These are phyloP conservation scores for Rhysida immarginata DNA, from an alignment of 1,140 invertebrate genomes.

Conservation along the genomic window DNA sequence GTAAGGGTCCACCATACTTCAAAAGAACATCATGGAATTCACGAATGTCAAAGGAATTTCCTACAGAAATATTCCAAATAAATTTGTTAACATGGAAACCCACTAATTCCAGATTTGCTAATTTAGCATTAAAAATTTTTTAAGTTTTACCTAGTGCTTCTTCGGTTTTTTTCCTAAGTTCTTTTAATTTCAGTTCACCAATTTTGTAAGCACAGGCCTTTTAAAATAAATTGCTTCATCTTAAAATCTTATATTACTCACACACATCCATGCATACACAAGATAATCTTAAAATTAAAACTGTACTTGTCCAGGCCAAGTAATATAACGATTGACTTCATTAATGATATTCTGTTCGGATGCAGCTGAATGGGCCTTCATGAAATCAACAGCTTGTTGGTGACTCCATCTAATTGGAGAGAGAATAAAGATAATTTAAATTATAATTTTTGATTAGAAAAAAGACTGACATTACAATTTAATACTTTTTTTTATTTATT, in stretches of 20 bases:
- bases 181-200: slow-evolving; percentile 31
- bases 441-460: not conserved
- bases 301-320: slow-evolving; percentile 29
- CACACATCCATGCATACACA: not conserved
- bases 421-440: not conserved
- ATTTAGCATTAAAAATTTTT: too few species aligned
- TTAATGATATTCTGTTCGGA: slow-evolving; percentile 17
- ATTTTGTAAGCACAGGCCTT: slow-evolving; percentile 35
- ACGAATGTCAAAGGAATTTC: too few species aligned
- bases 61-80: too few species aligned
- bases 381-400: slow-evolving; percentile 29
- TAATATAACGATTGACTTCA: slow-evolving; percentile 35
- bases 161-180: slow-evolving; percentile 26
- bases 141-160: slow-evolving; percentile 25
- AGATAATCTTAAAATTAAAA: not conserved
- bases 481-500: not conserved
- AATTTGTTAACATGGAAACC: too few species aligned
- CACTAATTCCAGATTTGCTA: too few species aligned
- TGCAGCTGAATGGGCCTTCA: slow-evolving; percentile 26
- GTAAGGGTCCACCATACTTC: too few species aligned
- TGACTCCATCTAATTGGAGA: slow-evolving; percentile 24
- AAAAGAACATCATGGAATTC: too few species aligned
- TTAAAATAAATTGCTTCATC: not conserved
- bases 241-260: not conserved
- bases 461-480: not conserved